Base-by-base conservation (phyloP, 2,113 vertebrate species). In the Sturnus vulgaris region DNA sequence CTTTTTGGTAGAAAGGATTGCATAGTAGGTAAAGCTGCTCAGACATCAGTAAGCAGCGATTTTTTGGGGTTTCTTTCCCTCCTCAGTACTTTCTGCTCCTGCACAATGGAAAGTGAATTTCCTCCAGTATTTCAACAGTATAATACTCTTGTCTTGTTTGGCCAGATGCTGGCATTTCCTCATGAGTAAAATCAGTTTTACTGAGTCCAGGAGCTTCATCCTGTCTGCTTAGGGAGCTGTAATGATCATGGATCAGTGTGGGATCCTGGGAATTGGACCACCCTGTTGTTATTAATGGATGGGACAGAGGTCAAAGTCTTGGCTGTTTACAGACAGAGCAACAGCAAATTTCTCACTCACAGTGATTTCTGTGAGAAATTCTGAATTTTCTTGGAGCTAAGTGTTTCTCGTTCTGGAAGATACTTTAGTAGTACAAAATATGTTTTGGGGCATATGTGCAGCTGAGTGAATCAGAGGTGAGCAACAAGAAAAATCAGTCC, bases 181-280 rank as follows among this genome's bases (percentile, higher is more conserved):
- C 12, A 5, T 5, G 31, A 53, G 42, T 20, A 56, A 84, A 89
- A 64, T 50, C 37, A 66, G 14, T 8, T 8, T 50, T 16, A 44
- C 20, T 31, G 27, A 81, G 27, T 31, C 12, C 53, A 60, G 64
- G 64, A 28, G 35, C 33, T 87, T 77, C 5, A 2, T 14, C 37
- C 65, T 2, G 1, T 68, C 24, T 69, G 17, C 60, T n/a, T 42
- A 31, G 39, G 68, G 31, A 80, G 35, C 46, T 78, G 75, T 40
- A 47, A 52, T 64, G 30, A 3, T 17, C 17, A 7, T 24, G 56
- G 33, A 30, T 3, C 50, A 15, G 0, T 3, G 11, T 1, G 0
- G 53, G 28, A 24, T 60, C 21, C 46, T 59, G 35, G 50, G 50
- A 33, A 19, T 60, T 30, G 28, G 61, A 49, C 47, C 42, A 17